phyloP scores from a whole-genome alignment of 2,888 invertebrate species.

The Sympetrum striolatum region DNA sequence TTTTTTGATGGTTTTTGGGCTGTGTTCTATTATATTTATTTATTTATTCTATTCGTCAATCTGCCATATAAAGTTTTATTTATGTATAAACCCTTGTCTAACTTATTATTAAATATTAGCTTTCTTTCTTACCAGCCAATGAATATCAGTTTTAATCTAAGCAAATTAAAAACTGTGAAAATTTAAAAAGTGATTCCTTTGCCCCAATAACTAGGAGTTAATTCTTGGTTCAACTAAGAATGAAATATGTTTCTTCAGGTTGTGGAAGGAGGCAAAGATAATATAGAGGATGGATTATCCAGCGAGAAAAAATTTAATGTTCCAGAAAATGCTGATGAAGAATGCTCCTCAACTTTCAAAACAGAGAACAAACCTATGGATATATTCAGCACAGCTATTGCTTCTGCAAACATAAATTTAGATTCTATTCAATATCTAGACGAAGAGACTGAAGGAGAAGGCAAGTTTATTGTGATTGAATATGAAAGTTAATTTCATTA shows the following conservation, averaged over 20 bases:
- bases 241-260: background rate
- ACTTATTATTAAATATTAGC: too few species aligned
- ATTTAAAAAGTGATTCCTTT: background rate
- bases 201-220: background rate
- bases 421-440: constrained; percentile 65
- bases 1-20: too few species aligned
- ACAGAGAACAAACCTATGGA: constrained; percentile 61
- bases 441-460: constrained; percentile 54
- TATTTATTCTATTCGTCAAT: too few species aligned
- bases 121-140: too few species aligned
- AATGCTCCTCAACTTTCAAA: constrained; percentile 61
- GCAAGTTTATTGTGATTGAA: background rate
- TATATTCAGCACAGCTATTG: constrained; percentile 65
- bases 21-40: too few species aligned
- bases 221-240: background rate
- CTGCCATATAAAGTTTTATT: too few species aligned
- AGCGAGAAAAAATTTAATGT: background rate
- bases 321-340: constrained; percentile 53
- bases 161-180: background rate
- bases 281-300: background rate
- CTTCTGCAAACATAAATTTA: constrained; percentile 63
- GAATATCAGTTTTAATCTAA: too few species aligned
- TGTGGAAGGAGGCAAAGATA: background rate
- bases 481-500: background rate
- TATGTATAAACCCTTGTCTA: too few species aligned